A percentile compares a stretch with the other conserved stretches of the same genome.
phyloP scores from a whole-genome alignment of 1,140 invertebrate species.

The Trichomalopsis sarcophagae region DNA sequence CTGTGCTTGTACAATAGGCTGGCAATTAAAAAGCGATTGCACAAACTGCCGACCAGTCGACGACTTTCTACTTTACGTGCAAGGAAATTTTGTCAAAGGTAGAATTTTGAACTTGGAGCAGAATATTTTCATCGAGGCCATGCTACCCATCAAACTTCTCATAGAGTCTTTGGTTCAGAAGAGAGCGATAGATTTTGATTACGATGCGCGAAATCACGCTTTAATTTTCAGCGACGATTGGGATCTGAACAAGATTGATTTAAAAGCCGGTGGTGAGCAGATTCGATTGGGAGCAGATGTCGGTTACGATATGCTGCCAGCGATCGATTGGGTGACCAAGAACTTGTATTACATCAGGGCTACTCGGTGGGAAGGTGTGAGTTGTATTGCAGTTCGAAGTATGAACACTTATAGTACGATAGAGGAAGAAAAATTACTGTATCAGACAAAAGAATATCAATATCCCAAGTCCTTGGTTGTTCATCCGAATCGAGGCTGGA shows the following conservation, averaged over 20 bases:
- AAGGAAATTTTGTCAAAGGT: background rate
- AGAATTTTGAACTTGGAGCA: background rate
- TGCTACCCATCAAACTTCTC: background rate
- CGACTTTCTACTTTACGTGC: background rate
- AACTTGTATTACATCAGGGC: background rate
- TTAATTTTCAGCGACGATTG: slow-evolving; percentile 9
- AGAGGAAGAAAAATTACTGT: too few species aligned
- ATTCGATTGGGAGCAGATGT: background rate
- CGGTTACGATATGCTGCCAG: background rate
- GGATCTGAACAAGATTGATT: background rate
- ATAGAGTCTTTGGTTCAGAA: background rate
- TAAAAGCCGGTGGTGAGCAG: background rate
- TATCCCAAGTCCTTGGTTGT: too few species aligned
- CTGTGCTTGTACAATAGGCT: background rate
- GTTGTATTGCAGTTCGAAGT: too few species aligned
- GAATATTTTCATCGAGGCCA: background rate
- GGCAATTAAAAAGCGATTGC: background rate
- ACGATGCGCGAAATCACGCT: background rate
- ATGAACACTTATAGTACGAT: too few species aligned
- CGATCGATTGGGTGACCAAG: background rate
- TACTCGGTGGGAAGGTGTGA: background rate
- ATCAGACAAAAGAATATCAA: too few species aligned
- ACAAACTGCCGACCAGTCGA: background rate
- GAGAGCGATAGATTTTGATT: background rate
- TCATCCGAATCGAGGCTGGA: too few species aligned